Evolutionary conservation across 2,888 invertebrate species (phyloP).

Genomic region (Dorcus parallelipipedus): DNA sequence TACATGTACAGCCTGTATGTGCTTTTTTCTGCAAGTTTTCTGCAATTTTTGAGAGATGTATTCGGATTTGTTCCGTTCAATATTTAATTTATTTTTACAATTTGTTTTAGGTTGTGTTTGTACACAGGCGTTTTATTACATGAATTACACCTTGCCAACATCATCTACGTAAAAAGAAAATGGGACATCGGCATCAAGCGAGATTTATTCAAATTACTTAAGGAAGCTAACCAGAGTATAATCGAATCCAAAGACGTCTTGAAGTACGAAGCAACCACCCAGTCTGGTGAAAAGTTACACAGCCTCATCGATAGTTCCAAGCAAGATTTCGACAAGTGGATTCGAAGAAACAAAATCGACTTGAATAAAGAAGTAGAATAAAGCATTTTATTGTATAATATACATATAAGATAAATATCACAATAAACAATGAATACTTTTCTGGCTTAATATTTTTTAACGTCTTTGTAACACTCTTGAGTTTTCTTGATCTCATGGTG

Average conservation of each 20-base stretch:
- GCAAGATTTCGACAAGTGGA: constrained; percentile 51
- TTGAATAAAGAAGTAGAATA: constrained; percentile 24
- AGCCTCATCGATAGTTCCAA: constrained; percentile 51
- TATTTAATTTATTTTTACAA: no score
- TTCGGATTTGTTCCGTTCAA: no score
- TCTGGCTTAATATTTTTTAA: not conserved
- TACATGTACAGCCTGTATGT: no score
- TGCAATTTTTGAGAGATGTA: no score
- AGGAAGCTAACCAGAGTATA: constrained; percentile 51
- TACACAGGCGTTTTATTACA: constrained; percentile 76
- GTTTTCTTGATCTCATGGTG: not conserved
- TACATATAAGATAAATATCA: no score
- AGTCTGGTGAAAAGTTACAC: constrained; percentile 55
- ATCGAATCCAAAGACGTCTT: constrained; percentile 50
- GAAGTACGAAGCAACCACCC: constrained; percentile 54
- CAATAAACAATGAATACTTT: no score
- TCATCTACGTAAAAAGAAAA: constrained; percentile 51
- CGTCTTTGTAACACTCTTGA: constrained; percentile 1
- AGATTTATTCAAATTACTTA: constrained; percentile 47
- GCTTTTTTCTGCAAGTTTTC: no score
- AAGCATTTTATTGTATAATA: not conserved
- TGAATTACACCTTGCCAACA: constrained; percentile 62
- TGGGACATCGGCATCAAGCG: constrained; percentile 47
- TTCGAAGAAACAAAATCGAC: constrained; percentile 49
- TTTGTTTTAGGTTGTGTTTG: constrained; percentile 56